Percentiles rank a stretch among this genome's conserved stretches.
phyloP scores from a whole-genome alignment of 1,140 invertebrate species.

The Drosophila rufa region DNA sequence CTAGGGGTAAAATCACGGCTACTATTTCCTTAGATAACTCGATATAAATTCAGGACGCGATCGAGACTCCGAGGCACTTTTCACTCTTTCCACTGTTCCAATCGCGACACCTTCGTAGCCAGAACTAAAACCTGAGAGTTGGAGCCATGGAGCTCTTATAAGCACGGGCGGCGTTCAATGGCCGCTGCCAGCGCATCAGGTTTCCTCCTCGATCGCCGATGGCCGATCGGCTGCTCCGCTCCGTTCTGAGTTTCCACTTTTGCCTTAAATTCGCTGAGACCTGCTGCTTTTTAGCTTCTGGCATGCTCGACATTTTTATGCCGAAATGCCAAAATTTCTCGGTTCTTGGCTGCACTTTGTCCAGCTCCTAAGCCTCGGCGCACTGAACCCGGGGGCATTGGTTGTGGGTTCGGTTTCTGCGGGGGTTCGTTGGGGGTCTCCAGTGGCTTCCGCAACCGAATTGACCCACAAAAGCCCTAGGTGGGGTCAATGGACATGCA shows the following conservation, averaged over 20 bases:
- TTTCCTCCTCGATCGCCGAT: conserved; percentile 59
- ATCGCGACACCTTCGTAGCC: conserved; percentile 39
- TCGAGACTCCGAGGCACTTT: conserved; percentile 16
- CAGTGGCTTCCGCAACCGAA: conserved; percentile 67
- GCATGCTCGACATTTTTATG: conserved; percentile 77
- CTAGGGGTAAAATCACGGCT: conserved; percentile 82
- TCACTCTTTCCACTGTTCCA: conserved; percentile 1
- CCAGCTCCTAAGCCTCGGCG: conserved; percentile 21
- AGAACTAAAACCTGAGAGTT: conserved; percentile 72
- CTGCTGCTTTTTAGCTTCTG: conserved; percentile 44
- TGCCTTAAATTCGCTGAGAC: conserved; percentile 63
- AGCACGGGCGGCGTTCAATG: conserved; percentile 69
- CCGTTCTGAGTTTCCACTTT: conserved; percentile 37
- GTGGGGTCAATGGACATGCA: conserved; percentile 65
- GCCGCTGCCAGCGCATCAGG: conserved; percentile 77
- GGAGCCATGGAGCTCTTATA: conserved; percentile 66
- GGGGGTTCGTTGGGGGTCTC: conserved; percentile 28
- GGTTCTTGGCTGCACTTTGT: conserved; percentile 51
- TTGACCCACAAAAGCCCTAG: conserved; percentile 64
- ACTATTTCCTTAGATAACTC: conserved; percentile 85
- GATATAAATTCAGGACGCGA: conserved; percentile 69
- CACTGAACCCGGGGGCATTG: conserved; percentile 27
- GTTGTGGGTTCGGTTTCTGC: background rate
- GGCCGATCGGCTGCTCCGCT: conserved; percentile 42
- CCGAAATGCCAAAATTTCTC: conserved; percentile 70